phyloP scores from a whole-genome alignment of 2,888 invertebrate genomes.

The Spisula subtruncata region DNA sequence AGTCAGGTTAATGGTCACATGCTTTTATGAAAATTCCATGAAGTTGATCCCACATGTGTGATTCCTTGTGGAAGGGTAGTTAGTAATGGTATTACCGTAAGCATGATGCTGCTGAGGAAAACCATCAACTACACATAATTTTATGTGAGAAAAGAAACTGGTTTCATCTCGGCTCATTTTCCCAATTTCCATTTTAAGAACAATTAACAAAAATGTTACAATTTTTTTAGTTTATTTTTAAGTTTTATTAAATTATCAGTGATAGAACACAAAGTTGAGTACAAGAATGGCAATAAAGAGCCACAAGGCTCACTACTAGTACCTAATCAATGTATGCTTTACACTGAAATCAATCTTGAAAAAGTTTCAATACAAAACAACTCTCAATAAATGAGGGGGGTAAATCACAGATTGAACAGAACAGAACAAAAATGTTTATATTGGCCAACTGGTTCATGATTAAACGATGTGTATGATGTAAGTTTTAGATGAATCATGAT shows the following conservation, averaged over 20 bases:
- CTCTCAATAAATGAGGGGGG: constrained; percentile 9
- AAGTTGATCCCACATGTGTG: no score
- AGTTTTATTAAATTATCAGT: not conserved
- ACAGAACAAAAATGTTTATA: constrained; percentile 32
- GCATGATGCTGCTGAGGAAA: no score
- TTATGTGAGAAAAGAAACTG: no score
- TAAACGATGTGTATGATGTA: not conserved
- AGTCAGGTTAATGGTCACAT: no score
- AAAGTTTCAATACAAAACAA: constrained; percentile 21
- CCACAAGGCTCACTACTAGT: not conserved
- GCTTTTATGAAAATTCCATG: no score
- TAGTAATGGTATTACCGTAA: no score
- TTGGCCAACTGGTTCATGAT: not conserved
- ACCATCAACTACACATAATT: no score
- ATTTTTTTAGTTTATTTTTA: constrained; percentile 17
- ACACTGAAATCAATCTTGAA: constrained; percentile 33
- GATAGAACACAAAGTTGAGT: not conserved
- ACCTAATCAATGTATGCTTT: not conserved
- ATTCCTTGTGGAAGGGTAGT: no score
- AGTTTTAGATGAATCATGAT: not conserved
- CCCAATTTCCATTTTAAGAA: not conserved
- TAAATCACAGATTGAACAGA: constrained; percentile 61
- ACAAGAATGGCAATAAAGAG: constrained; percentile 21
- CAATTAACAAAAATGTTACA: not conserved
- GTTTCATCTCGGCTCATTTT: no score